phyloP scores from a whole-genome alignment of 2,113 vertebrate species.

The Lagenorhynchus albirostris region DNA sequence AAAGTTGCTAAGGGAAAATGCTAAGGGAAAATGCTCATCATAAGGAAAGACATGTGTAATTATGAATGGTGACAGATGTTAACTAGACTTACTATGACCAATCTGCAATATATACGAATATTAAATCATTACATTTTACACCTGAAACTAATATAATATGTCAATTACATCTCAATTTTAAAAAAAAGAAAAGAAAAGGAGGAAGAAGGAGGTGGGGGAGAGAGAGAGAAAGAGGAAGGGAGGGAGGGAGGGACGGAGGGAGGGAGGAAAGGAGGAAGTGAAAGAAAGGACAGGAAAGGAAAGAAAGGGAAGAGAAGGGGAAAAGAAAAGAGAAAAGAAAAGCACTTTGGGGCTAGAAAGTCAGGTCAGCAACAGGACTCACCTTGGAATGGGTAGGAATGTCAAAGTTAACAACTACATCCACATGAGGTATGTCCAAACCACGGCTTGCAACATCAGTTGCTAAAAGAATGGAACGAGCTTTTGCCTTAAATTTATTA shows the following conservation, averaged over 20 bases:
- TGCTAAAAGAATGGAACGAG: conserved; percentile 94
- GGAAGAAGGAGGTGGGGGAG: background rate
- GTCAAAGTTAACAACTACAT: conserved; percentile 98
- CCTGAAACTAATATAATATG: background rate
- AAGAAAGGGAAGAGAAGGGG: background rate
- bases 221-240: background rate
- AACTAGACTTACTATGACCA: background rate
- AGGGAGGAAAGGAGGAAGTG: too few species aligned
- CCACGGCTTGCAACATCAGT: conserved; percentile 98
- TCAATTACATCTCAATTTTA: background rate
- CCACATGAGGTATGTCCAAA: conserved; percentile 97
- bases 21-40: background rate
- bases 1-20: background rate
- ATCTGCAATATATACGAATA: background rate
- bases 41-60: background rate
- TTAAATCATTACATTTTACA: background rate
- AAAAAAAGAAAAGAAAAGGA: background rate
- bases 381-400: conserved; percentile 99
- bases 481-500: conserved; percentile 98
- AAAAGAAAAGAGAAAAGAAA: background rate
- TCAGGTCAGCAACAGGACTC: background rate
- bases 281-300: background rate
- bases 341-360: background rate
- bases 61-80: background rate
- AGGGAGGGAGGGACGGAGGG: background rate